Base-by-base conservation (phyloP, 1,140 invertebrate species). In the Stegodyphus mimosarum region DNA sequence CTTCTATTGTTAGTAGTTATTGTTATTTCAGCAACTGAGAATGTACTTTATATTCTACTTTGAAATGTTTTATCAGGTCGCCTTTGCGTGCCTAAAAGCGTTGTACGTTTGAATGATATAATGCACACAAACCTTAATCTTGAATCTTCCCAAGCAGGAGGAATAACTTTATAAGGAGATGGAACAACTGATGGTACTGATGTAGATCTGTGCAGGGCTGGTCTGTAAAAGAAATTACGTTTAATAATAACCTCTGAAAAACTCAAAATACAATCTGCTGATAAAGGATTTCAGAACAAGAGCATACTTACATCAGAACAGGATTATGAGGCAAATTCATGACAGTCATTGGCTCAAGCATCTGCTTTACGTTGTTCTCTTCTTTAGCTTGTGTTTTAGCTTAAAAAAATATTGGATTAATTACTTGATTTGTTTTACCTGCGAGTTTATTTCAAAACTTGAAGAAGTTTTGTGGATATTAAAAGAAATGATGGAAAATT, bases 121-220 rank as follows among this genome's bases (percentile, higher is more conserved):
- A 33, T 33, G 33, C 33, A 33, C 33, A 17, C 77, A 52, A 53
- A 88, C 88, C 79, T 86, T 60, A 87, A 66, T 72, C 83, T 75
- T 10, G 80, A 72, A 81, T 88, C 88, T 81, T 90, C 89, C 93
- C 95, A 95, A 6, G 95, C 95, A 3, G 96, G 95, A 87, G 96
- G 96, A 71, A 95, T 92, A 6, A 94, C 96, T 89, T 95, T 97
- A 49, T 93, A 91, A 4, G 93, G 95, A 0, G 95, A 96, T 88
- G 87, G 87, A 89, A 88, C 80, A 55, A 87, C 77, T 33, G 69
- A 81, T 51, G 88, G 88, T 50, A 89, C 88, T 15, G 89, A 89
- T 50, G 88, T 86, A n/a, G 88, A 88, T 77, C 88, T 76, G 18
- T 89, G 87, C 67, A 88, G 88, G 67, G 86, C 69, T 49, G 76